These are phyloP conservation scores for Shinisaurus crocodilurus DNA, from an alignment of 2,113 vertebrate species.

Conservation along the genomic window DNA sequence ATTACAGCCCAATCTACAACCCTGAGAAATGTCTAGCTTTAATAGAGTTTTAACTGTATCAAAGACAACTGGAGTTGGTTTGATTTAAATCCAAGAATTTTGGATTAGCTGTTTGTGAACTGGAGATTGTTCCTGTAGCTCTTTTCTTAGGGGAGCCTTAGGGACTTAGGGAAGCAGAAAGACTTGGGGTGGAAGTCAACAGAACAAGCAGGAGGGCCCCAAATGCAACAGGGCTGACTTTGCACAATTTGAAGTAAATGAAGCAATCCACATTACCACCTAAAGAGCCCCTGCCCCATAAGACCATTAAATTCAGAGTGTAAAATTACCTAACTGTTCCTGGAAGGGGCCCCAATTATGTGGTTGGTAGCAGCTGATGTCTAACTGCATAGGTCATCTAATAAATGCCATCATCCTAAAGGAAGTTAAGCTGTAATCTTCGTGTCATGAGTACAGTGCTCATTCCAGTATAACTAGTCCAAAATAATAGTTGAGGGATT, in stretches of 20 bases:
- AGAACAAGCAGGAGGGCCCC: not conserved
- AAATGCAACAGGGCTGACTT: not conserved
- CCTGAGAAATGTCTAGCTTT: not conserved
- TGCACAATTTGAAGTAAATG: not conserved
- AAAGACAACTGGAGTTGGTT: not conserved
- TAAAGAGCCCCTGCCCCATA: not conserved
- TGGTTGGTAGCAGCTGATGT: slow-evolving; percentile 50
- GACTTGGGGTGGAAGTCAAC: not conserved
- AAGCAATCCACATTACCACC: not conserved
- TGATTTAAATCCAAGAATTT: not conserved
- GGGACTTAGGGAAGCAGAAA: not conserved
- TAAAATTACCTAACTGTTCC: not conserved
- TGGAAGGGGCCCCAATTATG: slow-evolving; percentile 16
- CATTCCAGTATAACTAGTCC: not conserved
- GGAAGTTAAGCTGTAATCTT: not conserved
- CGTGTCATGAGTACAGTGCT: not conserved
- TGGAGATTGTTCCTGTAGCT: not conserved
- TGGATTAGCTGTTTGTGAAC: not conserved
- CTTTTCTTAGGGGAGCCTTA: not conserved
- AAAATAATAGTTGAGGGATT: not conserved
- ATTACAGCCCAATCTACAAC: not conserved
- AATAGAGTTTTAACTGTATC: not conserved
- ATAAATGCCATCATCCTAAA: slow-evolving; percentile 46
- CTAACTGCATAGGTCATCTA: slow-evolving; percentile 14
- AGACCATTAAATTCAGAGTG: not conserved